Evolutionary conservation across 1,140 invertebrate genomes (phyloP).

Genomic region (roundworm (Caenorhabditis elegans)): DNA sequence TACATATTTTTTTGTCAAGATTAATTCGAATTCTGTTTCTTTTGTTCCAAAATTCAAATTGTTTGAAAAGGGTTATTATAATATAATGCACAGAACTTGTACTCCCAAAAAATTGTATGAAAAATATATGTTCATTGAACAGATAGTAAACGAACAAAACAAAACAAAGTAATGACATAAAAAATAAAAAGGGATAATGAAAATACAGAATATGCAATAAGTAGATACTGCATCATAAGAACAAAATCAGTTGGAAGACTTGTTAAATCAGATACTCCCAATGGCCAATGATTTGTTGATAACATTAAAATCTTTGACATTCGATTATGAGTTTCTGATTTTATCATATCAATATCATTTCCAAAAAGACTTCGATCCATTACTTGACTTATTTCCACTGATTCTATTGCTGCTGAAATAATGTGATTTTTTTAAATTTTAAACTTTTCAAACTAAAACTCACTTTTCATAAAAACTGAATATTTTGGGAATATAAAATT

Average conservation of each 20-base stretch:
- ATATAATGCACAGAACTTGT: too few species aligned
- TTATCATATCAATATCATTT: neutral
- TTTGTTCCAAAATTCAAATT: too few species aligned
- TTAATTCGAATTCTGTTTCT: too few species aligned
- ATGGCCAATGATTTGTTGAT: neutral
- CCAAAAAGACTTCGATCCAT: slow-evolving; percentile 18
- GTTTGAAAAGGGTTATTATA: too few species aligned
- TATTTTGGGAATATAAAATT: slow-evolving; percentile 11
- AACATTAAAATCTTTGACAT: slow-evolving; percentile 17
- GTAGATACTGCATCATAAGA: slow-evolving; percentile 20
- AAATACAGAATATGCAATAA: slow-evolving; percentile 6
- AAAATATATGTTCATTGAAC: neutral
- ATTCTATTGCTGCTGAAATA: slow-evolving; percentile 10
- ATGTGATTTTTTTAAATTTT: neutral
- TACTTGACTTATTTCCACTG: slow-evolving; percentile 21
- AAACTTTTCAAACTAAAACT: neutral
- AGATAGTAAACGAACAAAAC: slow-evolving; percentile 25
- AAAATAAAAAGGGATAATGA: slow-evolving; percentile 16
- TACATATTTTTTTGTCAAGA: too few species aligned
- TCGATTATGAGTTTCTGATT: slow-evolving; percentile 7
- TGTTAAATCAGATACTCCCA: slow-evolving; percentile 12
- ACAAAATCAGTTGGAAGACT: slow-evolving; percentile 20
- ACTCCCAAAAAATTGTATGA: neutral
- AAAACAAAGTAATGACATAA: slow-evolving; percentile 16
- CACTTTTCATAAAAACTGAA: slow-evolving; percentile 15